Conservation (phyloP, 2,113 vertebrate species). For the Malurus elegans region DNA sequence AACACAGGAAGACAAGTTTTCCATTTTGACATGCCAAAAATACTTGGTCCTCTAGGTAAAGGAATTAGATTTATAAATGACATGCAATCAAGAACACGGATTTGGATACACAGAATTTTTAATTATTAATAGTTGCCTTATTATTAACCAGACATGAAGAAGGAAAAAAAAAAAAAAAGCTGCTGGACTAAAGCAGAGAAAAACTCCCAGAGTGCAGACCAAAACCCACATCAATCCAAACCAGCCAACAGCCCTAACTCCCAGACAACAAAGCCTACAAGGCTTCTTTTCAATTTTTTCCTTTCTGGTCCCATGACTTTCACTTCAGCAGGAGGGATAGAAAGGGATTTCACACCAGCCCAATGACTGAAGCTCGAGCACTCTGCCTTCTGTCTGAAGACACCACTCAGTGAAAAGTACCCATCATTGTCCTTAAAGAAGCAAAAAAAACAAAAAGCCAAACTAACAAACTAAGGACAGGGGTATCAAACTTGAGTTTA, state of each 20-base stretch:
- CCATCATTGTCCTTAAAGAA: background rate
- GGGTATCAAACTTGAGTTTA: background rate
- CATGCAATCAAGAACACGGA: background rate
- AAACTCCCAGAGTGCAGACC: background rate
- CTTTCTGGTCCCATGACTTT: background rate
- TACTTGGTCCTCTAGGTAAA: background rate
- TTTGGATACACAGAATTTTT: background rate
- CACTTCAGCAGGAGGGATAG: background rate
- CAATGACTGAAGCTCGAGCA: accelerated
- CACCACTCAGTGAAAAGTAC: background rate
- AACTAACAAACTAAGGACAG: background rate
- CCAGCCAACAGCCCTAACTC: background rate
- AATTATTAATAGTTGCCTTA: background rate
- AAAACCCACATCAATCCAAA: background rate
- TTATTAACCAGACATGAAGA: background rate
- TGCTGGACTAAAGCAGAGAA: background rate
- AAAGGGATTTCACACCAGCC: background rate
- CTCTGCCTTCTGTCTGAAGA: background rate
- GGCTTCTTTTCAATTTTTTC: background rate
- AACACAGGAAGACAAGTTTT: background rate
- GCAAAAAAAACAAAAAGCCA: accelerated
- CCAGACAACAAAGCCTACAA: background rate
- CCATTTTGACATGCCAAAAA: background rate
- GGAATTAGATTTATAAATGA: background rate
- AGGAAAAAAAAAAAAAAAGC: background rate